A percentile compares a stretch with the other conserved stretches of the same genome.
Conservation (phyloP, 2,797 vertebrate genomes). For the Chaetodon trifasciatus region DNA sequence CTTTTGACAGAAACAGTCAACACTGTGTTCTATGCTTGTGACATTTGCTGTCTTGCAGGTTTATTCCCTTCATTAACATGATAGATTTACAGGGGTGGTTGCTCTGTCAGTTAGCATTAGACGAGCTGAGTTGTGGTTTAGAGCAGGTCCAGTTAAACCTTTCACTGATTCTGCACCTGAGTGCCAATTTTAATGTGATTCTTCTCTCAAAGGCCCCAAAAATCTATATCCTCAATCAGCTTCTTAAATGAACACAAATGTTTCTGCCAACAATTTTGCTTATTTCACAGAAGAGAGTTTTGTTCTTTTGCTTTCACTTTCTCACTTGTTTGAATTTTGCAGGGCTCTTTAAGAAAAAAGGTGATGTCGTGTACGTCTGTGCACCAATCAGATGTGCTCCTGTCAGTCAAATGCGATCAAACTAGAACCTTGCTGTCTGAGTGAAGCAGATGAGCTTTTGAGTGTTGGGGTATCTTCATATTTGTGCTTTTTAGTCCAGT, state of each 20-base stretch:
- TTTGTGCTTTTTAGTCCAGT: too few relatives aligned
- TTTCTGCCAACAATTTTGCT: background rate
- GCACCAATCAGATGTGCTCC: background rate
- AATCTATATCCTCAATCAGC: background rate
- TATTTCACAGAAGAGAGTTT: background rate
- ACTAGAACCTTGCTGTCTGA: background rate
- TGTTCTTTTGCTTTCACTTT: background rate
- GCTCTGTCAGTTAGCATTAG: conserved; percentile 53
- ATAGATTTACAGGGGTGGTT: conserved; percentile 22
- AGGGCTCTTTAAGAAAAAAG: background rate
- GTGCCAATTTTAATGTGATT: conserved; percentile 10
- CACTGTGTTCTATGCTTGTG: conserved; percentile 21
- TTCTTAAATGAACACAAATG: background rate
- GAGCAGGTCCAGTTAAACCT: conserved; percentile 17
- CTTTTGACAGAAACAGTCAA: conserved; percentile 30
- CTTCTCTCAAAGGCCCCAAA: background rate
- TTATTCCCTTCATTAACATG: conserved; percentile 37
- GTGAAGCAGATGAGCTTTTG: background rate
- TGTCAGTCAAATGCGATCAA: conserved; percentile 11
- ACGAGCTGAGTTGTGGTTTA: conserved; percentile 28
- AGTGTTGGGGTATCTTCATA: background rate
- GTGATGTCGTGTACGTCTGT: background rate
- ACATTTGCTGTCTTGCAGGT: conserved; percentile 39
- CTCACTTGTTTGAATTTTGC: background rate
- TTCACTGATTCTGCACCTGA: background rate